Conservation (phyloP, 92 coral and sea anemone species). For the Epizoanthus fatuus region DNA sequence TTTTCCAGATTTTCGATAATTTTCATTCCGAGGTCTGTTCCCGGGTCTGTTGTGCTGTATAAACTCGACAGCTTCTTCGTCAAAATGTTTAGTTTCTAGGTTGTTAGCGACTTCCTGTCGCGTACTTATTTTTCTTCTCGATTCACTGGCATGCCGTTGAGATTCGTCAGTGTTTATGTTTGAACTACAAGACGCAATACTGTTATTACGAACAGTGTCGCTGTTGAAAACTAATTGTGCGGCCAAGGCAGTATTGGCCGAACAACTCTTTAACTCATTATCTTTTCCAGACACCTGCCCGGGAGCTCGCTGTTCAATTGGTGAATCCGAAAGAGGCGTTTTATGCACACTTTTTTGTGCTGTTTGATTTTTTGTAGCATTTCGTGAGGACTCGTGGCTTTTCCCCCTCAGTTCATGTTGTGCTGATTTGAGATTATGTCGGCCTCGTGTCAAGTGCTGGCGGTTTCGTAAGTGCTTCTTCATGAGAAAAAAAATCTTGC, state of each 20-base stretch:
- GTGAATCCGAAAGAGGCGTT: not conserved
- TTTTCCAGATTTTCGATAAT: not conserved
- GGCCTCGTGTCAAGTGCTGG: not conserved
- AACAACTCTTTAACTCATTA: not conserved
- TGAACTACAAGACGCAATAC: no score
- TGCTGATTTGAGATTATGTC: not conserved
- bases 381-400: constrained; percentile 5
- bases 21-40: not conserved
- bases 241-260: no score
- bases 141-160: not conserved
- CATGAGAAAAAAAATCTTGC: constrained; percentile 64
- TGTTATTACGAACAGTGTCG: no score
- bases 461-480: constrained; percentile 34
- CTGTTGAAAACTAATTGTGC: no score
- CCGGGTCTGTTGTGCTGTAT: constrained; percentile 16
- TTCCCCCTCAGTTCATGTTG: constrained; percentile 12
- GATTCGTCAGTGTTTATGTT: not conserved
- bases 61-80: not conserved
- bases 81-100: not conserved
- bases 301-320: not conserved
- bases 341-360: not conserved
- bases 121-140: not conserved
- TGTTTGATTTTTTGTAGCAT: not conserved
- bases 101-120: not conserved
- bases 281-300: not conserved